Base-by-base conservation (phyloP, 2,888 invertebrate genomes). In the Meteorus cinctellus region DNA sequence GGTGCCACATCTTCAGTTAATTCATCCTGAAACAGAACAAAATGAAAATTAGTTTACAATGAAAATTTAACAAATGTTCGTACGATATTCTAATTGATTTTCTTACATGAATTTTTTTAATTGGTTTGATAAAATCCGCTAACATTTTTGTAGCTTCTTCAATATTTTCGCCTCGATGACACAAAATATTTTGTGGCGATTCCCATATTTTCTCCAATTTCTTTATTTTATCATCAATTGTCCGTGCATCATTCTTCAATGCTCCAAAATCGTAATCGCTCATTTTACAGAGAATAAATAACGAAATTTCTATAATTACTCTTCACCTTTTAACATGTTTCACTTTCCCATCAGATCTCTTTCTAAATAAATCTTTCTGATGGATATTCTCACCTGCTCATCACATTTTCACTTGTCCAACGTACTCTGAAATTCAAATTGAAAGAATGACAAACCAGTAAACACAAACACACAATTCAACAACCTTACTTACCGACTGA, bases 161-260 rank as follows among this genome's bases (percentile, higher is more conserved):
- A 34, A 59, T n/a, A 59, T 67, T 67, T 8, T 62, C 62, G 16
- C 78, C 72, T 62, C 70, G 68, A 68, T 78, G 74, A 12, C 76
- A 45, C 10, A 79, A 74, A 0, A 78, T 36, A 41, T 29, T 29
- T 29, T 75, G 74, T 31, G 79, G 79, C 34, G 66, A 62, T 36
- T 70, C 70, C 76, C 76, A 78, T 4, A 63, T 76, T 73, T 76
- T 76, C 10, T 72, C 74, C 45, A 79, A 67, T 55, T 75, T 55
- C 48, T 75, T 29, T 36, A 69, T 72, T 10, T 70, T 66, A 19
- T 51, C 10, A 27, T 79, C 79, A 27, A 78, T 69, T 10, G 2
- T n/a, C 0, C 24, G 41, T 24, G 55, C 55, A 19, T 19, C 19
- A 19, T 19, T 19, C n/a, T 55, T 55, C 10, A 55, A 55, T 10